These are phyloP conservation scores for Apostichopus californicus DNA, from an alignment of 35 echinoderm and acorn worm genomes.

Conservation along the genomic window DNA sequence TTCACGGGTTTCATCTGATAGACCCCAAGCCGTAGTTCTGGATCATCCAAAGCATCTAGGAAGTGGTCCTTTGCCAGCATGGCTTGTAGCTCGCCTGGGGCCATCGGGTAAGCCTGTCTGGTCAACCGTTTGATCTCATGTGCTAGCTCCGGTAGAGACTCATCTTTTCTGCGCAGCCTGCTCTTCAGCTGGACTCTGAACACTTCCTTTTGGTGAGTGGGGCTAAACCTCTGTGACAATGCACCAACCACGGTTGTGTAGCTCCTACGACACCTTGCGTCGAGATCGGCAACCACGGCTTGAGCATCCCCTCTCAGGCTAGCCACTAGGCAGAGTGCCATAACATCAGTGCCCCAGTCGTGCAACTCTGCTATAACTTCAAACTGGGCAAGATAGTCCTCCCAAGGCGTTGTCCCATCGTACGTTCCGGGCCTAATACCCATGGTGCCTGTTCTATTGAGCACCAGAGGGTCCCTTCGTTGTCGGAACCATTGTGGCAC, in stretches of 20 bases:
- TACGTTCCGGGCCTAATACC: neutral
- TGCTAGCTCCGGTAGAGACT: constrained; percentile 36
- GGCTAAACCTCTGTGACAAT: constrained; percentile 27
- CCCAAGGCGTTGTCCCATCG: too few species aligned
- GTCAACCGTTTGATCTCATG: neutral
- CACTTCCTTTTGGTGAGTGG: neutral
- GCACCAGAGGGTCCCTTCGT: too few species aligned
- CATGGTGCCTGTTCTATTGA: too few species aligned
- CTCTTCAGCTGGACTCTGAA: neutral
- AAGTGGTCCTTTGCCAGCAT: constrained; percentile 25
- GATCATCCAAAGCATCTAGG: constrained; percentile 33
- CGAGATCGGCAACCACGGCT: constrained; percentile 35
- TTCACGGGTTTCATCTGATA: neutral
- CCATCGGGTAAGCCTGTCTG: neutral
- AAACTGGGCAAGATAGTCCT: constrained; percentile 47
- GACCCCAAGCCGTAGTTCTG: neutral
- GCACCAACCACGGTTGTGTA: constrained; percentile 17
- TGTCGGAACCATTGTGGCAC: neutral
- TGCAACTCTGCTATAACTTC: constrained; percentile 28
- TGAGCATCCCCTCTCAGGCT: constrained; percentile 32
- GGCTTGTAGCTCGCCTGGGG: neutral
- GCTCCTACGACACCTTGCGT: neutral
- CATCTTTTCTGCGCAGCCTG: neutral
- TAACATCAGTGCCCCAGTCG: neutral
- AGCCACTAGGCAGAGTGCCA: constrained; percentile 34